Base-by-base conservation (phyloP, 1,140 invertebrate genomes). In the Drosophila lowei region DNA sequence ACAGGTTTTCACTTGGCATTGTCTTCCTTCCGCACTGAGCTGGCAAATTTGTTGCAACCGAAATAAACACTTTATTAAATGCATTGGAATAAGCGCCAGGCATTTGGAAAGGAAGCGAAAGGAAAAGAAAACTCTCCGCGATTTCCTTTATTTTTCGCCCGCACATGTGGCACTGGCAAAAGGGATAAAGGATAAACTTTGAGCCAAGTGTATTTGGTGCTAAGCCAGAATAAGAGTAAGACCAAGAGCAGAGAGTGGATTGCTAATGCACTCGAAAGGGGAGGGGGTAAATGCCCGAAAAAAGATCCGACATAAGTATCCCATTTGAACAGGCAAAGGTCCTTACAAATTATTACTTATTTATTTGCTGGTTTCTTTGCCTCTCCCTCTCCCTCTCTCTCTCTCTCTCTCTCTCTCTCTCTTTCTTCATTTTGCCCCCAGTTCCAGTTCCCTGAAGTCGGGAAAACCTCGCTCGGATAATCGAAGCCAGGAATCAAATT, bases 31-130 rank as follows among this genome's bases (percentile, higher is more conserved):
- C 50, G 83, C 79, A 84, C 77, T 88, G 77, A 85, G 83, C 84
- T 83, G 75, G 84, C 83, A 88, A 88, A 89, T 88, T 88, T 88
- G 84, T 88, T 83, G 75, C 78, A 89, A 78, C 79, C 77, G 79
- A 88, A 83, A 88, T 88, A 88, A 88, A 88, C 83, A 88, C 83
- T 89, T 88, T 88, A 88, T 88, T 88, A 88, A 88, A 88, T 88
- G 83, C 83, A 89, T 88, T 83, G 66, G 83, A 89, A 86, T 85
- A 84, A 85, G 74, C 62, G 80, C 38, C 48, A 23, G 23, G 15
- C 42, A 71, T 49, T 30, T 9, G 16, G 16, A 6, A 7, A 55
- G 16, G 8, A 7, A 55, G 23, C 15, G 38, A 56, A 46, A 48
- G 56, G 43, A 55, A 44, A 48, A 52, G 43, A 15, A 42, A 57